A percentile compares a stretch with the other conserved stretches of the same genome.
These are phyloP conservation scores for Xenentodon cancila DNA, from an alignment of 2,797 vertebrate species.

Conservation along the genomic window DNA sequence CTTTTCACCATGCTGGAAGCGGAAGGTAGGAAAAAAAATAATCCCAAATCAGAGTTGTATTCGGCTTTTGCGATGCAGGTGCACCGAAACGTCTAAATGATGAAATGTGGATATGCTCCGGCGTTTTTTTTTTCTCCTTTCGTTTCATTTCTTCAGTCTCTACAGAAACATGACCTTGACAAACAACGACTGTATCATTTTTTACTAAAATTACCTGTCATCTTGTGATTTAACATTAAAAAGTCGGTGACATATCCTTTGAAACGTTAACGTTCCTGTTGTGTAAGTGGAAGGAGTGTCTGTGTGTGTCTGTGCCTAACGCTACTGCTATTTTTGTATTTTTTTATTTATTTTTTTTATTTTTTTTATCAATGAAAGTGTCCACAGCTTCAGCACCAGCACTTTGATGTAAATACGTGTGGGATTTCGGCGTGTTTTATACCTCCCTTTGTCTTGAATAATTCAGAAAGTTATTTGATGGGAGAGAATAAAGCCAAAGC, in stretches of 20 bases:
- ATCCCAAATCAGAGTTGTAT: no score
- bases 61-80: no score
- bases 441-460: neutral
- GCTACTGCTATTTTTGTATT: conserved; percentile 10
- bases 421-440: no score
- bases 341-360: neutral
- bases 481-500: neutral
- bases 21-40: conserved; percentile 89
- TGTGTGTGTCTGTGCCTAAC: conserved; percentile 38
- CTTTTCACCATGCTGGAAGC: conserved; percentile 91
- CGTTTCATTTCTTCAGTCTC: no score
- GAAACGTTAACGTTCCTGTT: conserved; percentile 31
- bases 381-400: neutral
- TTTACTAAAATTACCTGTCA: neutral
- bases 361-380: conserved; percentile 63
- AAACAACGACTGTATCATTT: neutral
- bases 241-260: neutral
- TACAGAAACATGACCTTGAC: conserved; percentile 15
- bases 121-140: neutral
- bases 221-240: neutral
- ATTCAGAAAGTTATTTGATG: conserved; percentile 64
- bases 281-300: conserved; percentile 57
- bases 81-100: neutral
- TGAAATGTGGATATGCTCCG: no score
- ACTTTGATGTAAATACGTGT: no score